Percentiles rank a stretch among this genome's conserved stretches.
phyloP scores from a whole-genome alignment of 2,888 invertebrate species.

The Drosophila niveifrons region DNA sequence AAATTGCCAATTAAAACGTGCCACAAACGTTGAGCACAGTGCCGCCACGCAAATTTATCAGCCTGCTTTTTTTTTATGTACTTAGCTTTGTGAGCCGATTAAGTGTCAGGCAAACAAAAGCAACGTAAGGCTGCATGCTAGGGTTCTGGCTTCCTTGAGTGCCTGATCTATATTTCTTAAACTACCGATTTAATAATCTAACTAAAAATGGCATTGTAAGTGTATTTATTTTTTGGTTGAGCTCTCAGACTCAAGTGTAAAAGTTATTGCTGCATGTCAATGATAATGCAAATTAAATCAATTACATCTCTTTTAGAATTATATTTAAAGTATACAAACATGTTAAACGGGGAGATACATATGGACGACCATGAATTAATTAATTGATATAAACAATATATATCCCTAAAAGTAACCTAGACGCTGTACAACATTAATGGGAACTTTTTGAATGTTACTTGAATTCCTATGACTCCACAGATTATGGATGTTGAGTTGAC shows the following conservation, averaged over 20 bases:
- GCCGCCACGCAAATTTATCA: conserved; percentile 18
- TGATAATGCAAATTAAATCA: too few species aligned
- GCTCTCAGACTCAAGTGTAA: too few species aligned
- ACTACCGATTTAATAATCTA: conserved; percentile 64
- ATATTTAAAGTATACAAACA: too few species aligned
- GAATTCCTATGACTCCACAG: too few species aligned
- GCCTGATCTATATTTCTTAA: conserved; percentile 49
- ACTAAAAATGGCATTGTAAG: conserved; percentile 55
- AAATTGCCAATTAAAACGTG: conserved; percentile 81
- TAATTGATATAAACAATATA: too few species aligned
- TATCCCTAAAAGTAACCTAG: too few species aligned
- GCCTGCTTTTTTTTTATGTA: conserved; percentile 26
- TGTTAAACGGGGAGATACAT: too few species aligned
- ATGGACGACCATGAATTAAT: too few species aligned
- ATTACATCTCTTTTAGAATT: too few species aligned
- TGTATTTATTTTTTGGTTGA: not conserved
- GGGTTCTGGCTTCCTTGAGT: conserved; percentile 17
- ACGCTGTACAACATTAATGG: too few species aligned
- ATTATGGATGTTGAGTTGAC: conserved; percentile 10
- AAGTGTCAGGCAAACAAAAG: conserved; percentile 74
- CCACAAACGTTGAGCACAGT: conserved; percentile 64
- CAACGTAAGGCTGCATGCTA: conserved; percentile 24
- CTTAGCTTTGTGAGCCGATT: conserved; percentile 79
- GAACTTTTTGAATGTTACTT: too few species aligned
- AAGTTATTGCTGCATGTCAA: too few species aligned